Evolutionary conservation across 2,888 invertebrate genomes (phyloP).

Genomic region (Copidosoma aretas): DNA sequence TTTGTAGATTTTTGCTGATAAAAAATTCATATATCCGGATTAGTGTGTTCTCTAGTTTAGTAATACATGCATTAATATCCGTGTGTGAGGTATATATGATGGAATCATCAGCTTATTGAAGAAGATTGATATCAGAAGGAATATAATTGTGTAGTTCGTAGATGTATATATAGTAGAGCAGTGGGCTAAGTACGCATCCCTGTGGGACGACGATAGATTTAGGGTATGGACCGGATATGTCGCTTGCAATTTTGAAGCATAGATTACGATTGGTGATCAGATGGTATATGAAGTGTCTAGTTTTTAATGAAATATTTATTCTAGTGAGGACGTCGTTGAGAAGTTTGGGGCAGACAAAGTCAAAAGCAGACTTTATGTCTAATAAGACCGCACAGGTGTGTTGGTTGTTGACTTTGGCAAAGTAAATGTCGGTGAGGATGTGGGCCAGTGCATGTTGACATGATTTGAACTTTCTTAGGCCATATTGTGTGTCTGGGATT

Average conservation of each 20-base stretch:
- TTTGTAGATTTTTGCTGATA: no score
- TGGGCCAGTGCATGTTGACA: no score
- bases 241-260: no score
- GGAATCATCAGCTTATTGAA: conserved; percentile 25
- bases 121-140: background rate
- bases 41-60: background rate
- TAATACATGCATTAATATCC: background rate
- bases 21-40: no score
- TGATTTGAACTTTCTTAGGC: no score
- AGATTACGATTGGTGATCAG: conserved; percentile 7
- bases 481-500: background rate
- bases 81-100: no score
- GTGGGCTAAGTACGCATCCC: no score
- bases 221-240: no score
- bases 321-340: background rate
- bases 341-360: no score
- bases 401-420: no score
- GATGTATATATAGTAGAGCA: conserved; percentile 9
- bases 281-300: conserved; percentile 26
- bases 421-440: no score
- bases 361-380: conserved; percentile 20
- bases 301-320: conserved; percentile 17
- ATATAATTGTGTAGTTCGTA: no score
- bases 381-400: background rate
- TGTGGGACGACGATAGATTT: conserved; percentile 9